Conservation (phyloP, 1,140 invertebrate species). For the Zaprionus lachaisei region DNA sequence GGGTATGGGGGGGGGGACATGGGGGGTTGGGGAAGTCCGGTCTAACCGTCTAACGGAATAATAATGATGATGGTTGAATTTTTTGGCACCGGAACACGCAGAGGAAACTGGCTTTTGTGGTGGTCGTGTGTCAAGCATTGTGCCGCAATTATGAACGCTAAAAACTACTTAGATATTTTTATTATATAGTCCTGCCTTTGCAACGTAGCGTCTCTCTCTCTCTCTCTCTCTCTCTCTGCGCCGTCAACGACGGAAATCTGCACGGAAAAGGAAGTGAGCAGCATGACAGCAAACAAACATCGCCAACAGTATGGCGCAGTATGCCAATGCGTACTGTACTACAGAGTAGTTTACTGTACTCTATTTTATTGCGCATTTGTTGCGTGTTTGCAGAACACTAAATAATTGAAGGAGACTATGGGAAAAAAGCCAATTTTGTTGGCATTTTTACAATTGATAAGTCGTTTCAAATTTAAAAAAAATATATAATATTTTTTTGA, state of each 20-base stretch:
- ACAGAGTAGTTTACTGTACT: not conserved
- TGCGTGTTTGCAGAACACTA: not conserved
- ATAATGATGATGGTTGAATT: constrained; percentile 4
- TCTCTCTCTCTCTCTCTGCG: not conserved
- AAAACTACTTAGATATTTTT: constrained; percentile 83
- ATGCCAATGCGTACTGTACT: not conserved
- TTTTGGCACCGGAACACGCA: constrained; percentile 55
- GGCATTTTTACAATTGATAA: no score
- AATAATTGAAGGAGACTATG: not conserved
- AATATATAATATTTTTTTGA: no score
- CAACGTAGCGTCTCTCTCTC: not conserved
- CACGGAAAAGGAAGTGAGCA: constrained; percentile 58
- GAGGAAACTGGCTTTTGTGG: constrained; percentile 76
- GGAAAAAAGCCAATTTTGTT: no score
- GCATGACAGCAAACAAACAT: constrained; percentile 71
- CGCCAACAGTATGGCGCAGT: constrained; percentile 9
- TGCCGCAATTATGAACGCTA: constrained; percentile 82
- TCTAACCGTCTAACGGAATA: not conserved
- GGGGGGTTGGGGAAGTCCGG: constrained; percentile 27
- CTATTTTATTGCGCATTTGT: not conserved
- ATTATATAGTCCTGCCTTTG: constrained; percentile 55
- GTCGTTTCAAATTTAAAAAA: no score
- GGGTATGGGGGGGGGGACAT: constrained; percentile 34
- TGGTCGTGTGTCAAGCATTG: constrained; percentile 83
- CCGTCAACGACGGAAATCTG: constrained; percentile 6